Base-by-base conservation (phyloP, 2,797 vertebrate species). In the Thalassophryne amazonica region DNA sequence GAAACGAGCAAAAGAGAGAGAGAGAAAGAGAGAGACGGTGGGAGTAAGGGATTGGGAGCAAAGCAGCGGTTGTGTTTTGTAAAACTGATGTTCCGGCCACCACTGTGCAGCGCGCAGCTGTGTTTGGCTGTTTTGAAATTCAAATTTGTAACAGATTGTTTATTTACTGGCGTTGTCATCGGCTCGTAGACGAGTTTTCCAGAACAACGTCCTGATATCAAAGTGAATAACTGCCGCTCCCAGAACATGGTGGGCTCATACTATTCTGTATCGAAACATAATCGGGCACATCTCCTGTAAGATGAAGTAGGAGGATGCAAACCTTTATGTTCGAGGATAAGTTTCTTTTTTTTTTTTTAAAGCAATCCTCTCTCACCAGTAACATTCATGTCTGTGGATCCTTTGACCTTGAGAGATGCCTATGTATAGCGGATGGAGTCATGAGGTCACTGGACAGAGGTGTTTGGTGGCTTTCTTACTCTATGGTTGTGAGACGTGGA, bases 111-210 rank as follows among this genome's bases (percentile, higher is more conserved):
- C 39, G 45, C 31, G n/a, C n/a, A n/a, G n/a, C n/a, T n/a, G n/a
- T n/a, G 35, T 15, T 54, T 43, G 6, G n/a, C 32, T 57, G 22
- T 61, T 61, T 47, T 20, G 35, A 21, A 60, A 60, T 34, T 35
- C 15, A 20, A 25, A n/a, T 29, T 34, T 45, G 43, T 38, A 34
- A 53, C 31, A 47, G 34, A 57, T 43, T 24, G 15, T 42, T 59
- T 59, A 25, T 55, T 62, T 43, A 46, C 28, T 40, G 13, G 36
- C 59, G 30, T 31, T 42, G 37, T 36, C 37, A 11, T 11, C 13
- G 19, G 37, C 11, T 27, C 41, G 4, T 19, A 25, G n/a, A n/a
- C n/a, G n/a, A n/a, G 1, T 30, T n/a, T 19, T 17, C 24, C 35
- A 11, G 46, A 21, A 30, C 35, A 17, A 29, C 20, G 19, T n/a